Evolutionary conservation across 2,797 vertebrate species (phyloP).

Genomic region (Melanotaenia parkinsoni): DNA sequence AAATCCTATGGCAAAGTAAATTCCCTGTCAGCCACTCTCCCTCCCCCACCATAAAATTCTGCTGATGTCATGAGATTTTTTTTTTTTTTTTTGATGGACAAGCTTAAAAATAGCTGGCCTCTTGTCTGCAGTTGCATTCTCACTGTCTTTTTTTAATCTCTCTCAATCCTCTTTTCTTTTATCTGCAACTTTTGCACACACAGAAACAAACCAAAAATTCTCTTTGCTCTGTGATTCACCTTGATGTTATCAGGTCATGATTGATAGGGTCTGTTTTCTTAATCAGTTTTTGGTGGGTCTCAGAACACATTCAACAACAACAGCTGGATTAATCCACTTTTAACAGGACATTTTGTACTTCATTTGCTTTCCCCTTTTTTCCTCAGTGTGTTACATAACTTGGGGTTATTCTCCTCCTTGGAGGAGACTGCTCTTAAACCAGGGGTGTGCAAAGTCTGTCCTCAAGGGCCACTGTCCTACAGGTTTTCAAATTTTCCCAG

Average conservation of each 20-base stretch:
- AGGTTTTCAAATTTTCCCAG: no score
- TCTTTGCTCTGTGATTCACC: constrained; percentile 12
- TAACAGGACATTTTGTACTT: background rate
- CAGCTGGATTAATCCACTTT: background rate
- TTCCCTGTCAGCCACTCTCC: background rate
- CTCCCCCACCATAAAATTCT: constrained; percentile 41
- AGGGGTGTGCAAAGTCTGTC: no score
- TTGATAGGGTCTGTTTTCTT: background rate
- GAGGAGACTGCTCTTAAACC: background rate
- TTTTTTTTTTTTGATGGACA: constrained; percentile 60
- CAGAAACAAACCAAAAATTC: constrained; percentile 4
- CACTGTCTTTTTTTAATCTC: constrained; percentile 32
- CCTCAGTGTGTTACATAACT: background rate
- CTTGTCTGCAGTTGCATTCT: constrained; percentile 33
- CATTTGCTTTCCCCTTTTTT: background rate
- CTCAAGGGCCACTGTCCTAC: no score
- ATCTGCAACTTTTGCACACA: constrained; percentile 37
- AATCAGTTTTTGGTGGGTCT: background rate
- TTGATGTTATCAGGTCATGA: constrained; percentile 11
- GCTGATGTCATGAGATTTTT: constrained; percentile 64
- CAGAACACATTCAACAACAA: background rate
- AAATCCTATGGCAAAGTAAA: constrained; percentile 35
- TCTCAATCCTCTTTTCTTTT: constrained; percentile 24
- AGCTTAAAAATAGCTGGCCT: constrained; percentile 62
- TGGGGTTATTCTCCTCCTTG: background rate